Evolutionary conservation across 1,140 invertebrate genomes (phyloP).

Genomic region (Zophobas morio): DNA sequence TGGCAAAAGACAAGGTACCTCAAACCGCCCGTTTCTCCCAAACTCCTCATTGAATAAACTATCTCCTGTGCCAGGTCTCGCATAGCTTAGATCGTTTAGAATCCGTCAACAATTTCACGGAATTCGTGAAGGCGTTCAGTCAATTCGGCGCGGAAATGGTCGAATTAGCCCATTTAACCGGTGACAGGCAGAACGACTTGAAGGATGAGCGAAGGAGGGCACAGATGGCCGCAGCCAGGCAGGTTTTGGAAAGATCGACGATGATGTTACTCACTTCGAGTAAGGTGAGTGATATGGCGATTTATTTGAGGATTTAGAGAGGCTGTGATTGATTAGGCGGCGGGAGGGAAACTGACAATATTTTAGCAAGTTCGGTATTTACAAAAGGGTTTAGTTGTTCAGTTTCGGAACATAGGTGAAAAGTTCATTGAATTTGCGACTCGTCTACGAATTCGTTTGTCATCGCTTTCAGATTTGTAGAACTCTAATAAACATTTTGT

Average conservation of each 20-base stretch:
- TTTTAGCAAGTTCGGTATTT: constrained; percentile 1
- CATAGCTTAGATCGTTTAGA: constrained; percentile 90
- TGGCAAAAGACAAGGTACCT: constrained; percentile 95
- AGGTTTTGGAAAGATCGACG: constrained; percentile 96
- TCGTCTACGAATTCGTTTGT: too few relatives aligned
- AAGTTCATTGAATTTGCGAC: too few relatives aligned
- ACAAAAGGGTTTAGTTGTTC: background rate
- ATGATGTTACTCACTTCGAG: constrained; percentile 98
- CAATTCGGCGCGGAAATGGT: constrained; percentile 99
- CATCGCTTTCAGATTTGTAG: too few relatives aligned
- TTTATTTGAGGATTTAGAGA: constrained; percentile 8
- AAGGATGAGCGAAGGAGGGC: constrained; percentile 96
- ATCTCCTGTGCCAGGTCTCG: constrained; percentile 73
- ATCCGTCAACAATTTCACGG: constrained; percentile 96
- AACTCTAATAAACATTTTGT: too few relatives aligned
- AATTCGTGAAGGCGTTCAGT: constrained; percentile 99
- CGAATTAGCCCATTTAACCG: constrained; percentile 94
- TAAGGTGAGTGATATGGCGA: constrained; percentile 75
- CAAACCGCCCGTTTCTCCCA: background rate
- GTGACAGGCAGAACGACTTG: constrained; percentile 85
- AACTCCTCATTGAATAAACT: constrained; percentile 1
- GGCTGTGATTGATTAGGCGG: constrained; percentile 17
- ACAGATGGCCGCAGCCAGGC: constrained; percentile 95
- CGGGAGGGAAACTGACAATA: too few relatives aligned
- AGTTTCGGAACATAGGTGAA: too few relatives aligned